Evolutionary conservation across 2,888 invertebrate species (phyloP), one percentile per base, ranked within the genome.

Genomic region (Caenorhabditis wallacei): DNA sequence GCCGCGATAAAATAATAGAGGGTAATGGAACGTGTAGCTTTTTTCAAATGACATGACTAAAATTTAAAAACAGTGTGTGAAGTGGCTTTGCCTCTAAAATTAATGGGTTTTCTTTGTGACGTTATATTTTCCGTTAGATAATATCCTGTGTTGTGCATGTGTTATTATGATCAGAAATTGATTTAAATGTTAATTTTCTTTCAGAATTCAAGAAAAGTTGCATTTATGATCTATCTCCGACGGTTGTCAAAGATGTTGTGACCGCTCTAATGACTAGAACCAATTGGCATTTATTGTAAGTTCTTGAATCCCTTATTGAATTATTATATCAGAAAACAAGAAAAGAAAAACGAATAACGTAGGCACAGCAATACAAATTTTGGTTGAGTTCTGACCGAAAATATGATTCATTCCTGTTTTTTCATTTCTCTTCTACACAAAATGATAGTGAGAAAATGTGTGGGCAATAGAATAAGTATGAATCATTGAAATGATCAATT

Each of bases 201-300:
- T 48, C 72, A 85, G 87, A 85, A 54, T 76, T 83, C 68, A 80
- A 80, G 43, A 84, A 86, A 37, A 69, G 82, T 37, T 83, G 85
- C 68, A 88, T 92, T 37, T 91, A 91, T 79, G 90, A 90, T 59
- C 76, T 92, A 24, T 89, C 92, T 22, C 92, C 92, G 24, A 91
- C 91, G 1, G 85, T 89, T 30, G 86, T 92, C 26, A 92, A 92
- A 30, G 90, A 91, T 22, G 87, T 89, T 0, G 88, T 90, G n/a
- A 82, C 80, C 7, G 87, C 89, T 16, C 68, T 92, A 35, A 89
- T 92, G 86, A 86, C 90, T 1, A 84, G 87, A 61, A 88, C 87
- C 37, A 87, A 89, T 59, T 91, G 90, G 89, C 87, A 89, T 82
- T 78, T 91, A 13, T 71, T 91, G 90, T 91, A 57, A 85, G 87